Percentiles rank a stretch among this genome's conserved stretches.
phyloP scores from a whole-genome alignment of 2,888 invertebrate species.

The Macaria notata region DNA sequence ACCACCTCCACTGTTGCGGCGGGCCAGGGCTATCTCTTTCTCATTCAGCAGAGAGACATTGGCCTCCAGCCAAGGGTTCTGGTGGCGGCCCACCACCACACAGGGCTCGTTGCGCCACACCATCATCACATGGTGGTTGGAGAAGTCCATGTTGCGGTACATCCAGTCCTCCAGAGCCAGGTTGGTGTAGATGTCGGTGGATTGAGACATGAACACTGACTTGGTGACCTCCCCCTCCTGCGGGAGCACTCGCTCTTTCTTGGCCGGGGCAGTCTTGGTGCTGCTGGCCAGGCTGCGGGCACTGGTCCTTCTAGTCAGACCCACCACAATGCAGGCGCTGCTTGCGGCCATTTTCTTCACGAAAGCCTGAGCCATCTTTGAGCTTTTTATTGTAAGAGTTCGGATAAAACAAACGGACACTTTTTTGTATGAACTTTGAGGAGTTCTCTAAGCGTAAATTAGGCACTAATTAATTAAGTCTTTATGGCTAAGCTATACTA shows the following conservation, averaged over 20 bases:
- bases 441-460: slow-evolving; percentile 61
- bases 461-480: slow-evolving; percentile 37
- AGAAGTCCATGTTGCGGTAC: slow-evolving; percentile 92
- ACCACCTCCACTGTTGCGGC: slow-evolving; percentile 97
- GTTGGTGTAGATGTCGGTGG: slow-evolving; percentile 94
- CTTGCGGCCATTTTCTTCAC: slow-evolving; percentile 67
- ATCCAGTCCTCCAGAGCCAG: slow-evolving; percentile 98
- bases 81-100: slow-evolving; percentile 97
- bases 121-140: slow-evolving; percentile 91
- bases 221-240: slow-evolving; percentile 85
- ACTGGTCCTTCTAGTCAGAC: slow-evolving; percentile 65
- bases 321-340: slow-evolving; percentile 65
- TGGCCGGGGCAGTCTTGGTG: slow-evolving; percentile 48
- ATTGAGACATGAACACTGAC: slow-evolving; percentile 95
- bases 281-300: slow-evolving; percentile 57
- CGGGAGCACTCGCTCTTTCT: slow-evolving; percentile 56
- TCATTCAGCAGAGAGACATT: slow-evolving; percentile 86
- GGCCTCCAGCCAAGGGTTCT: slow-evolving; percentile 97
- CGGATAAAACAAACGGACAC: slow-evolving; percentile 58
- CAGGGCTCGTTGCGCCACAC: slow-evolving; percentile 97
- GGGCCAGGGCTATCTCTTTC: slow-evolving; percentile 88
- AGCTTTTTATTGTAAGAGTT: slow-evolving; percentile 36
- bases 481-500: slow-evolving; percentile 33
- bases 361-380: slow-evolving; percentile 75
- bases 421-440: slow-evolving; percentile 75